Evolutionary conservation across 2,113 vertebrate species (phyloP), one percentile per base, ranked within the genome.

Genomic region (Proteles cristata): DNA sequence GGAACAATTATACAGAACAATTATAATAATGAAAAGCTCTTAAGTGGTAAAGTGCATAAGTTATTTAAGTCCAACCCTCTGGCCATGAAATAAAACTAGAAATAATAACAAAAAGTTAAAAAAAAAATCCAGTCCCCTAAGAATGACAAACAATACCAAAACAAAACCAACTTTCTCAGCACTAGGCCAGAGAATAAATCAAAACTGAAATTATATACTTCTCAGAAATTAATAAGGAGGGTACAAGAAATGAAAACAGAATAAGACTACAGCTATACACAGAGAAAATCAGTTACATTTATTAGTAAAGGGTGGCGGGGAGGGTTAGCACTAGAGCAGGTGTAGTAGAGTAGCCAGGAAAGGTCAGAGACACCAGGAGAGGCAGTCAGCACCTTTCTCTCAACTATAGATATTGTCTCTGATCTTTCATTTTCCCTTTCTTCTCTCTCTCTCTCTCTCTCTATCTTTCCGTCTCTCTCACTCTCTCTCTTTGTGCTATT

Each of bases 261-360:
- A 82, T n/a, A 94, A 95, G 50, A 25, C 33, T 33, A 79, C 53
- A 39, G 66, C 71, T 83, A 48, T 53, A 88, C 74, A 90, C 7
- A 89, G 77, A 92, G 83, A 97, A 88, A 50, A 79, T 90, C 28
- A 93, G 35, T 77, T 95, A 66, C 9, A 68, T 68, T 83, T 77
- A 79, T 81, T 93, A 69, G 43, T 80, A 25, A 86, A 74, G 33
- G 39, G 19, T 39, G 39, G 39, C 3, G 39, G 39, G 7, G 11
- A 12, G 15, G 74, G 63, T 73, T 63, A 31, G 50, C 45, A 43
- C 6, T 43, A n/a, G 69, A 39, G 48, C 48, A 58, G 31, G 19
- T 4, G 28, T 11, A 7, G 25, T 21, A 33, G 26, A 25, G 50
- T 4, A 8, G 39, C 50, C 73, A 63, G 48, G 63, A 66, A 11